Conservation (phyloP, 2,888 invertebrate genomes). For the Agonopterix heracliana region DNA sequence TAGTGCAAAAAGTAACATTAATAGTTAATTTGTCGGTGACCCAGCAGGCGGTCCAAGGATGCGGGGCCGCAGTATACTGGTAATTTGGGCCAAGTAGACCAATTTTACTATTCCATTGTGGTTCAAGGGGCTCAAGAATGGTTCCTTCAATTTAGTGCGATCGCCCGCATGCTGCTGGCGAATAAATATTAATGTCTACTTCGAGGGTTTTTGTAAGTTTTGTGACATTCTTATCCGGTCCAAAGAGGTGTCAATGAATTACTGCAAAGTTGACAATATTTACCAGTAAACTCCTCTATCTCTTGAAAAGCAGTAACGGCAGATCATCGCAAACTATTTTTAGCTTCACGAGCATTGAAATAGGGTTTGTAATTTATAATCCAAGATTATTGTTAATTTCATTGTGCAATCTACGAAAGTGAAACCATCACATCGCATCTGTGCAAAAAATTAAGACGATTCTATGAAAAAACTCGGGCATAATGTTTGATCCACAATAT, state of each 20-base stretch:
- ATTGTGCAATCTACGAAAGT: conserved; percentile 1
- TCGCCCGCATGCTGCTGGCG: conserved; percentile 57
- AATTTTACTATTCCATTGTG: conserved; percentile 59
- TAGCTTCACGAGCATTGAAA: no score
- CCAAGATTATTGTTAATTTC: no score
- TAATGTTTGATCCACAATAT: conserved; percentile 29
- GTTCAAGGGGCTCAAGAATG: conserved; percentile 53
- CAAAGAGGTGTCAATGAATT: neutral
- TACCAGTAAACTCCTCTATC: no score
- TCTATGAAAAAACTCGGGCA: conserved; percentile 24
- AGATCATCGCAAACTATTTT: no score
- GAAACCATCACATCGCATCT: conserved; percentile 22
- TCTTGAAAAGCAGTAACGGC: no score
- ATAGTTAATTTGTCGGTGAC: conserved; percentile 36
- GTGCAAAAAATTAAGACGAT: conserved; percentile 17
- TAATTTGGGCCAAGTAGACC: conserved; percentile 70
- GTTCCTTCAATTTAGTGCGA: conserved; percentile 51
- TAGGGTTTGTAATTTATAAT: no score
- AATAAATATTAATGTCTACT: conserved; percentile 51
- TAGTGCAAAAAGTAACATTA: conserved; percentile 27
- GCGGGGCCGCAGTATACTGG: conserved; percentile 60
- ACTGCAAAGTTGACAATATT: no score
- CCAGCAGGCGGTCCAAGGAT: conserved; percentile 55
- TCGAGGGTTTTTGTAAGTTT: conserved; percentile 12
- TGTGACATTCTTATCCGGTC: conserved; percentile 5